Evolutionary conservation across 2,797 vertebrate genomes (phyloP).

Genomic region (Lepilemur ruficaudatus): DNA sequence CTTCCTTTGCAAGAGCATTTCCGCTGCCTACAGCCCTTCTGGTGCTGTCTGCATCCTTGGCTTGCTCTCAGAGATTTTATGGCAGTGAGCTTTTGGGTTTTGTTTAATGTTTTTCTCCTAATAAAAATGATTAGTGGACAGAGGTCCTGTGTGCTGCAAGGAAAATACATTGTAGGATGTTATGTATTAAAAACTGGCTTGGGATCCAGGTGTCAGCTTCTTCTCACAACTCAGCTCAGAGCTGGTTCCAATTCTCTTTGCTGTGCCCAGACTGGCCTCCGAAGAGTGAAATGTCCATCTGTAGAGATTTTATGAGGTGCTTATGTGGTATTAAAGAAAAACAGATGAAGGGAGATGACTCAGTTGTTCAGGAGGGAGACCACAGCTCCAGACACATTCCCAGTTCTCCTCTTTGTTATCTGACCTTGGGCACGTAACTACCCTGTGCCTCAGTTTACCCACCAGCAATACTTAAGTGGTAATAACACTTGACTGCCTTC

Average conservation of each 20-base stretch:
- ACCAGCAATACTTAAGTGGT: neutral
- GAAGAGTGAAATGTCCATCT: neutral
- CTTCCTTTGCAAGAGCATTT: neutral
- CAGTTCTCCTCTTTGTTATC: neutral
- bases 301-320: neutral
- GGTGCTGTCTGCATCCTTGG: neutral
- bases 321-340: neutral
- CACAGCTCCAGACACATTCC: neutral
- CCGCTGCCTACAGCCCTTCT: neutral
- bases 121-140: slow-evolving; percentile 43
- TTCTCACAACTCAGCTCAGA: neutral
- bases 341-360: neutral
- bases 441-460: slow-evolving; percentile 55
- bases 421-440: neutral
- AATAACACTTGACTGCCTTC: neutral
- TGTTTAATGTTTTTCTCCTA: slow-evolving; percentile 29
- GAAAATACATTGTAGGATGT: neutral
- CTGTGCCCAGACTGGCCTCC: neutral
- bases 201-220: neutral
- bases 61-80: neutral
- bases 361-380: neutral
- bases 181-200: slow-evolving; percentile 36
- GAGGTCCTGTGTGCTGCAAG: neutral
- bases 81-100: neutral
- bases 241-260: neutral